These are phyloP conservation scores for Drosophila bifasciata DNA, from an alignment of 1,140 invertebrate species.

Conservation along the genomic window DNA sequence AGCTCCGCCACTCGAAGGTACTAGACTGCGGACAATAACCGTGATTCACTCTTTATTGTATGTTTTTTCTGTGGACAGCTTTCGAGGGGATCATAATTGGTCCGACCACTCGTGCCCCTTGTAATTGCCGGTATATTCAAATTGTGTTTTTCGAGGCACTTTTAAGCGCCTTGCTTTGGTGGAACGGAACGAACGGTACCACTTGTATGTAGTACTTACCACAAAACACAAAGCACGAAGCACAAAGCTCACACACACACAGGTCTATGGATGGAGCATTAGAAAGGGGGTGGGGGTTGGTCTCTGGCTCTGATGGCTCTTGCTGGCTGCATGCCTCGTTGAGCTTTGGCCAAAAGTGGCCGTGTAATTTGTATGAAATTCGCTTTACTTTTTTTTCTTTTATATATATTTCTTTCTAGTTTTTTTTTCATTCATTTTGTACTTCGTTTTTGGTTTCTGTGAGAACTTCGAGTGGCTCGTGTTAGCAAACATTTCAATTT, in stretches of 20 bases:
- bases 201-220: too few species aligned
- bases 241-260: slow-evolving; percentile 6
- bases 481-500: slow-evolving; percentile 80
- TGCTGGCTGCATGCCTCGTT: slow-evolving; percentile 69
- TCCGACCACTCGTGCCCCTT: slow-evolving; percentile 36
- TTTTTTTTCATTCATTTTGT: slow-evolving; percentile 23
- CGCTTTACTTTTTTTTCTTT: slow-evolving; percentile 47
- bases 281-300: not conserved
- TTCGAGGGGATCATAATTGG: slow-evolving; percentile 53
- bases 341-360: slow-evolving; percentile 71
- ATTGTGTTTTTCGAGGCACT: slow-evolving; percentile 51
- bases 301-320: slow-evolving; percentile 46
- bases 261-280: not conserved
- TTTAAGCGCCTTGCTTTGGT: slow-evolving; percentile 17
- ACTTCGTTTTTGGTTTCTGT: not conserved
- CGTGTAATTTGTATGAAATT: slow-evolving; percentile 74
- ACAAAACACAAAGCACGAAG: slow-evolving; percentile 8
- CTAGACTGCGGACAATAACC: slow-evolving; percentile 27
- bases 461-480: slow-evolving; percentile 60
- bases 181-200: slow-evolving; percentile 8
- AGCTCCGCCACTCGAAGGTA: not conserved
- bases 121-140: slow-evolving; percentile 71
- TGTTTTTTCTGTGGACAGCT: slow-evolving; percentile 38
- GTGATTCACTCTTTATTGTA: slow-evolving; percentile 24
- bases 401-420: slow-evolving; percentile 26